Evolutionary conservation across 2,113 vertebrate species (phyloP), one percentile per base, ranked within the genome.

Genomic region (Pseudorhombus dupliciocellatus): DNA sequence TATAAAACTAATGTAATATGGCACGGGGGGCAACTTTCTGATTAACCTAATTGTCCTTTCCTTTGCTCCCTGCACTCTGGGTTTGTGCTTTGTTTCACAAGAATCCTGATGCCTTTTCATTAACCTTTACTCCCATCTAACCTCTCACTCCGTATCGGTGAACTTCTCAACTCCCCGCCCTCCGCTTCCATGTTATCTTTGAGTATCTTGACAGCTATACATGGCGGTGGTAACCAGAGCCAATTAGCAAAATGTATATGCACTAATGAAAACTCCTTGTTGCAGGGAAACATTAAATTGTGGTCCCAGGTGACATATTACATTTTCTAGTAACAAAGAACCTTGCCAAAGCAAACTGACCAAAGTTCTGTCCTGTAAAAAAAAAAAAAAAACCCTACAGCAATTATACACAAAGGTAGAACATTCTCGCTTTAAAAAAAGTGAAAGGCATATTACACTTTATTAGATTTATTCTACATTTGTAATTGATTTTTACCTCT

Each of bases 1-100:
- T 75, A 77, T 84, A 73, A 84, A 86, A 88, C 60, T 66, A 84
- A 87, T 70, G 68, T 80, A 72, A 86, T 74, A 70, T 31, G 63
- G 72, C 74, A 66, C n/a, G 40, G 76, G 46, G 46, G 75, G 62
- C 73, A 83, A 80, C 66, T 85, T 85, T 84, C 67, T 76, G 78
- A 86, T 89, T 83, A 83, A 83, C 65, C 75, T 59, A 68, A 80
- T 58, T 79, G 77, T 70, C 75, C 70, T 84, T 59, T 58, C 48
- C 61, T 67, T 62, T 57, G 9, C 55, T 63, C 50, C 63, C n/a
- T 66, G 70, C 20, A 52, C 73, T 69, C 62, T 54, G 34, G 57
- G 25, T 67, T 37, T 52, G 56, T 4, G 2, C 50, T 71, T 53
- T 10, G 7, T 31, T 80, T 63, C 52, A 18, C 31, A 28, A 52